phyloP scores from a whole-genome alignment of 2,888 invertebrate species.

The Fabriciana adippe region DNA sequence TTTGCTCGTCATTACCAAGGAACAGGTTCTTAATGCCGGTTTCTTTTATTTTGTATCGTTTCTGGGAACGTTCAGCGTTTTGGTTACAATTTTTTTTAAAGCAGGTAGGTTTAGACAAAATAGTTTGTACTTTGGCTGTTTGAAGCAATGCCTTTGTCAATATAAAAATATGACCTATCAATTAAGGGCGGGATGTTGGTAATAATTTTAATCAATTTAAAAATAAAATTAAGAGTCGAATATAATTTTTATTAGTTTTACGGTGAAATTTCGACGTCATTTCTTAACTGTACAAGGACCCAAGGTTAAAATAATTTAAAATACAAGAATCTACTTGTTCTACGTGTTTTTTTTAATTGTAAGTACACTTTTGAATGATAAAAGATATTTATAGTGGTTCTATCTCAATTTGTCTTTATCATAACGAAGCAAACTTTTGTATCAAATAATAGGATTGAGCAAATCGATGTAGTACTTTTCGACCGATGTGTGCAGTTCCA shows the following conservation, averaged over 20 bases:
- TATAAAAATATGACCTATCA: slow-evolving; percentile 22
- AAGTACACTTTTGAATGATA: no score
- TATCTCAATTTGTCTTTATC: no score
- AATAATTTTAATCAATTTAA: slow-evolving; percentile 7
- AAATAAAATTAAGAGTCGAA: background rate
- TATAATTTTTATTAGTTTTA: slow-evolving; percentile 1
- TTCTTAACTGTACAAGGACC: background rate
- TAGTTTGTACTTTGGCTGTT: slow-evolving; percentile 31
- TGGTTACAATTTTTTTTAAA: slow-evolving; percentile 43
- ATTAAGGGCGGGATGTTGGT: slow-evolving; percentile 20
- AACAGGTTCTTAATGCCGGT: slow-evolving; percentile 48
- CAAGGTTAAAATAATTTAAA: no score
- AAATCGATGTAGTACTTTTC: no score
- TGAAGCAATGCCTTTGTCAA: slow-evolving; percentile 23
- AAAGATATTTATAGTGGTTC: no score
- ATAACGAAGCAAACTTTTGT: no score
- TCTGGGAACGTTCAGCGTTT: slow-evolving; percentile 46
- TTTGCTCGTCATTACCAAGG: slow-evolving; percentile 45
- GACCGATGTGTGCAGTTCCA: no score
- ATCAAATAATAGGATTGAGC: no score
- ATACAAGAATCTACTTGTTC: no score
- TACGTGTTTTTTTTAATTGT: no score
- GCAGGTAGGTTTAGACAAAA: slow-evolving; percentile 44
- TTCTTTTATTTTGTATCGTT: slow-evolving; percentile 47
- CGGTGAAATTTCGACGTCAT: slow-evolving; percentile 6